Conservation (phyloP, 2,888 invertebrate species). For the Sepioteuthis lessoniana region DNA sequence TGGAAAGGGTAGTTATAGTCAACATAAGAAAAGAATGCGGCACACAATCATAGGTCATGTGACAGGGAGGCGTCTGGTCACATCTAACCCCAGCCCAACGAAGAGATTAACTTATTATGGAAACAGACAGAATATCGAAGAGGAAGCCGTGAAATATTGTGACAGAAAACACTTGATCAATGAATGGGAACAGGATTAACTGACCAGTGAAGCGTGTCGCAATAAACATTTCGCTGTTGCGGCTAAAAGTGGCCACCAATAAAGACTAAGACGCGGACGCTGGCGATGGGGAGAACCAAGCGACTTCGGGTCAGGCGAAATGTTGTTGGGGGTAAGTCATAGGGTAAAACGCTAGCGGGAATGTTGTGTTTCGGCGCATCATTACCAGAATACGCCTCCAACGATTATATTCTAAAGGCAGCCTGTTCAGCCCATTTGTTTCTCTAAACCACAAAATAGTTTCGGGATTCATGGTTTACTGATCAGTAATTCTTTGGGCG, state of each 20-base stretch:
- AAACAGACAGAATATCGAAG: background rate
- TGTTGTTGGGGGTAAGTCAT: background rate
- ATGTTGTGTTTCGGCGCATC: background rate
- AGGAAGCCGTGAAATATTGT: background rate
- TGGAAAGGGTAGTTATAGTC: background rate
- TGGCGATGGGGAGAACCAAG: background rate
- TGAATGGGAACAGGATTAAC: background rate
- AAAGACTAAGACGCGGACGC: background rate
- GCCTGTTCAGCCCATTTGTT: background rate
- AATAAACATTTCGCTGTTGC: background rate
- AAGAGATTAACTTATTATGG: conserved; percentile 14
- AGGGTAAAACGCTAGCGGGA: background rate
- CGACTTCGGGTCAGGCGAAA: background rate
- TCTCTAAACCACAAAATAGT: background rate
- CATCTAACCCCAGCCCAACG: background rate
- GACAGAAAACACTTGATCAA: conserved; percentile 20
- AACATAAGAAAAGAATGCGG: background rate
- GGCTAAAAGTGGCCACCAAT: background rate
- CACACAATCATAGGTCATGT: background rate
- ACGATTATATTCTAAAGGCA: background rate
- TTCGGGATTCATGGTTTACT: background rate
- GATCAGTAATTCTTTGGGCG: background rate
- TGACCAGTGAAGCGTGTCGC: background rate
- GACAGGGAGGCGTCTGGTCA: background rate
- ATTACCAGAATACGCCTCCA: background rate